phyloP scores from a whole-genome alignment of 2,113 vertebrate species.

The Eudyptes chrysolophus region DNA sequence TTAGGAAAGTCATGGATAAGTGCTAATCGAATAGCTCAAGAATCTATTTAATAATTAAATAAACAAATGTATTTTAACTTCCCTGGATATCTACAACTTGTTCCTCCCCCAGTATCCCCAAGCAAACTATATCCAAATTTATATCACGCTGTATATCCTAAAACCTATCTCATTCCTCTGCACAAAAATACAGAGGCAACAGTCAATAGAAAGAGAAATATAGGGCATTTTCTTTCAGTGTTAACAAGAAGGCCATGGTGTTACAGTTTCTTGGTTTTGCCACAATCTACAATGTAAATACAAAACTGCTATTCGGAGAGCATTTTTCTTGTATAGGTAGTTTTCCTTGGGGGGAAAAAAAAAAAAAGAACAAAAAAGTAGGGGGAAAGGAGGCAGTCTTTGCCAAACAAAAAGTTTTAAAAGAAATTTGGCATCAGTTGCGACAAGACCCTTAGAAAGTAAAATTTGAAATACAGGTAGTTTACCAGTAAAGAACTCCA shows the following conservation, averaged over 20 bases:
- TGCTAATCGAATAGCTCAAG: rapidly evolving
- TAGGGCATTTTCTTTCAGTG: background rate
- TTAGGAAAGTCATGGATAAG: background rate
- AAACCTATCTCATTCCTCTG: background rate
- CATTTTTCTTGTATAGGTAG: background rate
- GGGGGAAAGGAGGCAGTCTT: background rate
- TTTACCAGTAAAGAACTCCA: background rate
- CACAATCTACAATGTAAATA: background rate
- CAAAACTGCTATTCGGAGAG: background rate
- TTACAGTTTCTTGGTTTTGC: background rate
- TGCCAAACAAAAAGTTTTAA: background rate
- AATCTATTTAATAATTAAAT: background rate
- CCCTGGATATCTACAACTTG: background rate
- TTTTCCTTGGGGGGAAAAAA: background rate
- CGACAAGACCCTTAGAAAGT: background rate
- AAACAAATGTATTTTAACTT: background rate
- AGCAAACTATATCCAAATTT: background rate
- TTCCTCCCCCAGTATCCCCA: background rate
- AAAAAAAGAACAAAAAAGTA: no score
- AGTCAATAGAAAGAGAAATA: background rate
- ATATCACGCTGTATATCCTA: rapidly evolving
- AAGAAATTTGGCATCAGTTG: background rate
- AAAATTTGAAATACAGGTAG: conserved; percentile 18
- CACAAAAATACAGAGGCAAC: background rate
- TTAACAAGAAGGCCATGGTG: background rate